Evolutionary conservation across 2,888 invertebrate genomes (phyloP).

Genomic region (Mimumesa dahlbomi): DNA sequence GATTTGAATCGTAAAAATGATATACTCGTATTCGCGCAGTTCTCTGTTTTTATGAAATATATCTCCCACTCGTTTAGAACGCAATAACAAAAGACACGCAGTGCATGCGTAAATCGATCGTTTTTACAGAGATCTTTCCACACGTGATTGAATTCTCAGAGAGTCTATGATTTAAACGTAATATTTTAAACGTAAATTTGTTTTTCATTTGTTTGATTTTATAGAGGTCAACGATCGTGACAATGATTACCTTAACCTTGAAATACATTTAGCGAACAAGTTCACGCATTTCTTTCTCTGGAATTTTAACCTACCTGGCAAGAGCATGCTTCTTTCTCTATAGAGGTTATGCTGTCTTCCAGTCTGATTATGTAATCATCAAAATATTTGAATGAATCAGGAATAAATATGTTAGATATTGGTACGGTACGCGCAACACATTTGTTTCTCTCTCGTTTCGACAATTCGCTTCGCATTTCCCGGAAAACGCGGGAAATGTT

Average conservation of each 20-base stretch:
- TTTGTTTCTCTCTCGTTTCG: too few species aligned
- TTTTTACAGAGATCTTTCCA: background rate
- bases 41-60: background rate
- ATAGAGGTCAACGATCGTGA: too few species aligned
- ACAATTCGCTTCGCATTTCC: too few species aligned
- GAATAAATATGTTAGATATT: too few species aligned
- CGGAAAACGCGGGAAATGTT: background rate
- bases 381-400: background rate
- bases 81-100: background rate
- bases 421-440: too few species aligned
- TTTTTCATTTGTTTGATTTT: background rate
- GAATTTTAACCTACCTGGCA: background rate
- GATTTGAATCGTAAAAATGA: background rate
- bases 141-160: background rate
- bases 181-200: background rate
- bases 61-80: too few species aligned
- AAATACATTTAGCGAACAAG: background rate
- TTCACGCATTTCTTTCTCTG: background rate
- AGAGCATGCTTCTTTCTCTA: background rate
- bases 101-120: too few species aligned
- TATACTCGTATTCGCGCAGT: background rate
- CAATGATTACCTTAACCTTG: background rate
- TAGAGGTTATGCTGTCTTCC: conserved; percentile 47
- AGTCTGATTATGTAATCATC: background rate
- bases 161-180: background rate